Base-by-base conservation (phyloP, 2,797 vertebrate species). In the Triplophysa yarkandensis region DNA sequence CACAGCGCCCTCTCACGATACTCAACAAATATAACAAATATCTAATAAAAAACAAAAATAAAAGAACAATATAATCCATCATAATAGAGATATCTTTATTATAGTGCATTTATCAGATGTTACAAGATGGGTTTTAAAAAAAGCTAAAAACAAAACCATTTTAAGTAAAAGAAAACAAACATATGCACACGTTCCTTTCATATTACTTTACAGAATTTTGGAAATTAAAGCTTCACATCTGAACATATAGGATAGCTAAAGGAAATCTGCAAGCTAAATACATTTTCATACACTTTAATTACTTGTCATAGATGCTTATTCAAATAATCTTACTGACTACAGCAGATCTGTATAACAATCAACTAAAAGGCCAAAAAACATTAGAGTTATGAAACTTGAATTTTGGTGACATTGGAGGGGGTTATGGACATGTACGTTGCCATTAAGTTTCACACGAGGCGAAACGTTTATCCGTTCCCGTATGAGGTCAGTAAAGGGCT, bases 41-140 rank as follows among this genome's bases (percentile, higher is more conserved):
- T 10, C 16, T 16, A 36, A 8, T 1, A 16, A 25, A 25, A 64
- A 5, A 63, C 34, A 2, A 16, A 67, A 67, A 55, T 25, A 27
- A 54, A 43, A 11, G 0, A 46, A 14, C 19, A 41, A 65, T 6
- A 36, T 46, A 30, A n/a, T 52, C 4, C 13, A 41, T 68, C 84
- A 84, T 85, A 92, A 91, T 92, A 92, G 88, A 92, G 84, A 88
- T 89, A 83, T 92, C 87, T 93, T 93, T 93, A 92, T 90, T 92
- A 90, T 91, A 92, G 90, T 90, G 89, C 89, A 92, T 92, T 91
- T 91, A 85, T 91, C 88, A 90, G 88, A 89, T 88, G 86, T 90
- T 90, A 92, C 87, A 90, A 88, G 87, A 91, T 87, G 87, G 85
- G 85, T 83, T 88, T 83, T 85, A 87, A 77, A 85, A 84, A 77